These are phyloP conservation scores for Mercenaria mercenaria DNA, from an alignment of 1,140 invertebrate species.

Conservation along the genomic window DNA sequence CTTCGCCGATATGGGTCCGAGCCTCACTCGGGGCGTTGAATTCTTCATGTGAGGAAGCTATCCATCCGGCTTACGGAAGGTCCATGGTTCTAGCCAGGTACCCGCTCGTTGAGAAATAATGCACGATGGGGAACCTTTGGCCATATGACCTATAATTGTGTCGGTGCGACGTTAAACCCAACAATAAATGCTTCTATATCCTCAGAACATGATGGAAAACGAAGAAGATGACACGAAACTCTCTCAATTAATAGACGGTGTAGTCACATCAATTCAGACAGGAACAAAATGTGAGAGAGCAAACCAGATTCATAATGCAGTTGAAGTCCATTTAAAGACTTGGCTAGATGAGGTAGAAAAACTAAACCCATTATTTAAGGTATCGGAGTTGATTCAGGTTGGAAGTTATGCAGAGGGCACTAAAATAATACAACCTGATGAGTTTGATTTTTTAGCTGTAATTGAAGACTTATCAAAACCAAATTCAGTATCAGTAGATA, in stretches of 20 bases:
- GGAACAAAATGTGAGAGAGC: background rate
- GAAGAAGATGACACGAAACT: background rate
- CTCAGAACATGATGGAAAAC: no score
- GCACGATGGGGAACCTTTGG: no score
- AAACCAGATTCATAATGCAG: background rate
- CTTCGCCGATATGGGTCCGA: no score
- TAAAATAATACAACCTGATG: background rate
- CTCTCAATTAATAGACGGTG: background rate
- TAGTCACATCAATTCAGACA: background rate
- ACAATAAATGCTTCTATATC: no score
- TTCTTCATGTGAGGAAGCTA: no score
- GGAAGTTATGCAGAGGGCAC: background rate
- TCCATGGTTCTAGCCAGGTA: no score
- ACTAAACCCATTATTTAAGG: background rate
- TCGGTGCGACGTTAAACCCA: no score
- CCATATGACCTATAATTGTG: no score
- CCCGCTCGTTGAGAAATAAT: no score
- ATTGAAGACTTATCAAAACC: background rate
- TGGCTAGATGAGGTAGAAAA: background rate
- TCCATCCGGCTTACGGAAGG: no score
- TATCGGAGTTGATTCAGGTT: background rate
- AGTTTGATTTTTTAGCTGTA: slow-evolving; percentile 15
- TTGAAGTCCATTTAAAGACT: background rate
- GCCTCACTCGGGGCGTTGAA: no score
- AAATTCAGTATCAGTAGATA: background rate